Conservation (phyloP, 2,797 vertebrate genomes). For the Sebastolobus alascanus region DNA sequence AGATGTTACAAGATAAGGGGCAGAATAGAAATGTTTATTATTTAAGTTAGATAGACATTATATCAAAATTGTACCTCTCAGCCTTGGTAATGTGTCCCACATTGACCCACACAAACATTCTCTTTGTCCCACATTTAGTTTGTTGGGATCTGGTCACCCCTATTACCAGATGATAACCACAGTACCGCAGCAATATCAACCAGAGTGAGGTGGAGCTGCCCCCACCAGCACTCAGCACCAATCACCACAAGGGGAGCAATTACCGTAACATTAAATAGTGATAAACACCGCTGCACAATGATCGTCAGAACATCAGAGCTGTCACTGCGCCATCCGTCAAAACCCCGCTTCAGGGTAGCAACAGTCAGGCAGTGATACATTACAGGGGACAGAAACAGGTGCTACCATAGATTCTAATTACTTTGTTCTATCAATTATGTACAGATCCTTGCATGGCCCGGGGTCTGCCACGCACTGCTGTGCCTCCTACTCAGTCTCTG, state of each 20-base stretch:
- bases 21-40: no score
- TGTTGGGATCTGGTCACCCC: background rate
- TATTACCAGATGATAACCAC: slow-evolving; percentile 16
- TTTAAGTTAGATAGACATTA: no score
- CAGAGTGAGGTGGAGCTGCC: slow-evolving; percentile 61
- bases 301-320: slow-evolving; percentile 81
- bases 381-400: slow-evolving; percentile 84
- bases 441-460: slow-evolving; percentile 74
- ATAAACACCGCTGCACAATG: slow-evolving; percentile 78
- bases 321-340: slow-evolving; percentile 80
- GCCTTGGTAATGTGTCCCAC: no score
- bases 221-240: slow-evolving; percentile 67
- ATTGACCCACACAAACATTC: no score
- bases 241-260: slow-evolving; percentile 80
- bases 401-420: slow-evolving; percentile 84
- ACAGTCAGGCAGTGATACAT: slow-evolving; percentile 81
- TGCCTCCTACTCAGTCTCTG: slow-evolving; percentile 62
- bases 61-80: no score
- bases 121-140: no score
- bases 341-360: slow-evolving; percentile 67
- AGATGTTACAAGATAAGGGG: no score
- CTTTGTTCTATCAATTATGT: slow-evolving; percentile 87
- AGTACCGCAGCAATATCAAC: slow-evolving; percentile 55
- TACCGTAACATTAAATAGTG: slow-evolving; percentile 83
- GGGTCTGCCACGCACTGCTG: slow-evolving; percentile 72